Evolutionary conservation across 1,140 invertebrate genomes (phyloP).

Genomic region (Bombus huntii): DNA sequence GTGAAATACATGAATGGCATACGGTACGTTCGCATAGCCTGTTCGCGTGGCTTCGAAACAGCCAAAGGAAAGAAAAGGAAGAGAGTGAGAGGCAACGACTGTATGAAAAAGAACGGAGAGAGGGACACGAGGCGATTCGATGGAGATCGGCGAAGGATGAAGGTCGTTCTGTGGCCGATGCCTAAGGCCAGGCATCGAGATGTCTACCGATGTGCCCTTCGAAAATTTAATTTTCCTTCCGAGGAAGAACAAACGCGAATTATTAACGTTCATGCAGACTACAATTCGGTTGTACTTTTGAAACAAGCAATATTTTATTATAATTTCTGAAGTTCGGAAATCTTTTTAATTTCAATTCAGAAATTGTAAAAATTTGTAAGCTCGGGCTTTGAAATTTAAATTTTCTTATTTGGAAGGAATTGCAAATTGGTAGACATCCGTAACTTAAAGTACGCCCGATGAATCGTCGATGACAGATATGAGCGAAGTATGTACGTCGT

Average conservation of each 20-base stretch:
- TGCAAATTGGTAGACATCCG: not conserved
- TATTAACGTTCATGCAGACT: no score
- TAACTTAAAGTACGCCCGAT: not conserved
- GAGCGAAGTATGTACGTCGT: not conserved
- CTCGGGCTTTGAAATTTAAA: not conserved
- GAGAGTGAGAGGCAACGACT: not conserved
- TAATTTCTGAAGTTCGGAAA: not conserved
- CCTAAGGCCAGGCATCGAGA: slow-evolving; percentile 39
- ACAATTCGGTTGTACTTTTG: no score
- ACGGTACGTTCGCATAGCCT: not conserved
- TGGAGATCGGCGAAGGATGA: slow-evolving; percentile 58
- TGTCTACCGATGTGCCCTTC: slow-evolving; percentile 42
- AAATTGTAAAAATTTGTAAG: not conserved
- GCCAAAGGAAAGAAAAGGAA: not conserved
- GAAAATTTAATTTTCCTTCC: slow-evolving; percentile 35
- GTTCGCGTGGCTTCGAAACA: not conserved
- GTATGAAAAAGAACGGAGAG: not conserved
- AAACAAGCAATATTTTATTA: no score
- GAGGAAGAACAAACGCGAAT: no score
- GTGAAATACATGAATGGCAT: not conserved
- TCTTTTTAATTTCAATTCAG: no score
- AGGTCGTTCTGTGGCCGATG: slow-evolving; percentile 50
- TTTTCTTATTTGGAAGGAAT: no score
- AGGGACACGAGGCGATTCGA: slow-evolving; percentile 16
- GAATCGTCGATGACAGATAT: not conserved